Percentiles rank a stretch among this genome's conserved stretches.
phyloP scores from a whole-genome alignment of 2,888 invertebrate genomes.

The Pseudococcus viburni region DNA sequence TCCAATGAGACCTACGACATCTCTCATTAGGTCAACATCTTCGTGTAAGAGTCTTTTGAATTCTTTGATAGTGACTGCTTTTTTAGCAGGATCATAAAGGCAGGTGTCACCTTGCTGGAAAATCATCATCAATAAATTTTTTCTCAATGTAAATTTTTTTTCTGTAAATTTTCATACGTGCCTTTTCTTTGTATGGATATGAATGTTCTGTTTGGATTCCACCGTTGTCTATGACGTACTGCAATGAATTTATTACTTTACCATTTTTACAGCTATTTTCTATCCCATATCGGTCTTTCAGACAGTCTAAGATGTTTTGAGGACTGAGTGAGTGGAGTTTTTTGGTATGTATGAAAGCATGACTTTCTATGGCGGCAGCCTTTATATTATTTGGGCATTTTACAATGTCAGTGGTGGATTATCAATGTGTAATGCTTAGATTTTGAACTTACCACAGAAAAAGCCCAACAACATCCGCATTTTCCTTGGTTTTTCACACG shows the following conservation, averaged over 20 bases:
- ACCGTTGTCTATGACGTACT: background rate
- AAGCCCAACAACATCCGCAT: background rate
- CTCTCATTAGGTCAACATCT: background rate
- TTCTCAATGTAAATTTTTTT: too few species aligned
- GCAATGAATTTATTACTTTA: background rate
- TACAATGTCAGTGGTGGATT: too few species aligned
- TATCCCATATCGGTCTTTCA: background rate
- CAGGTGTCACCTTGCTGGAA: background rate
- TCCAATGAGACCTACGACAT: background rate
- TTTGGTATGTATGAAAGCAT: background rate
- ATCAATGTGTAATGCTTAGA: too few species aligned
- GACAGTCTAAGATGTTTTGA: background rate
- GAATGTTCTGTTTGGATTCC: background rate
- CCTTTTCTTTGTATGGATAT: background rate
- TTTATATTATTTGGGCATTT: background rate
- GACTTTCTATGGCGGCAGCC: background rate
- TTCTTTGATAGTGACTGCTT: background rate
- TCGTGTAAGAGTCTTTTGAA: background rate
- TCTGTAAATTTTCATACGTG: background rate
- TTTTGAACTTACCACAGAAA: background rate
- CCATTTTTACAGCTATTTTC: background rate
- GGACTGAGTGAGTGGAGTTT: background rate
- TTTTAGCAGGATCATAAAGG: background rate
- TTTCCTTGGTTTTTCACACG: background rate
- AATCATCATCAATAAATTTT: background rate